phyloP scores from a whole-genome alignment of 1,140 invertebrate species.

The Aphaenogaster floridana region DNA sequence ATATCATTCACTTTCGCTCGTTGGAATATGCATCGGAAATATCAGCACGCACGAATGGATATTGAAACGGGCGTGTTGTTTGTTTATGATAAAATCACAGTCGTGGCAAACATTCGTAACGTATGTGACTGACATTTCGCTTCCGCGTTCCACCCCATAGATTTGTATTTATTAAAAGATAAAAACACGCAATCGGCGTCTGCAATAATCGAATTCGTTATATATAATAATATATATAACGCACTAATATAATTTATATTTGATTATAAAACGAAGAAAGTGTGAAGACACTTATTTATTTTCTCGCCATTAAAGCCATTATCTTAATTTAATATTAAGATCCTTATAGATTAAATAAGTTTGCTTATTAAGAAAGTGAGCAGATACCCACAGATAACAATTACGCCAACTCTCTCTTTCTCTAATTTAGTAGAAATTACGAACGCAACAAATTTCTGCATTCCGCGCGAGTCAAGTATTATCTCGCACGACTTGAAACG shows the following conservation, averaged over 20 bases:
- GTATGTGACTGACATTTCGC: background rate
- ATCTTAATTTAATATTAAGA: background rate
- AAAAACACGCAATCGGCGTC: background rate
- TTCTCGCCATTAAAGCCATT: constrained; percentile 21
- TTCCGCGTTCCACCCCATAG: constrained; percentile 13
- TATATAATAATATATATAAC: background rate
- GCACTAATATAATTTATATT: background rate
- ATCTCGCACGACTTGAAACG: background rate
- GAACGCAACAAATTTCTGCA: background rate
- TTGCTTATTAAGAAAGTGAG: constrained; percentile 10
- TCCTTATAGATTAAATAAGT: background rate
- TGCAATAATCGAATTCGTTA: constrained; percentile 1
- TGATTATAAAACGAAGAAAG: background rate
- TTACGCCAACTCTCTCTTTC: background rate
- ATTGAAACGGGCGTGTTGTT: constrained; percentile 17
- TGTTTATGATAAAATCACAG: constrained; percentile 26
- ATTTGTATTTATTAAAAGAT: background rate
- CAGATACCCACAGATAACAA: background rate
- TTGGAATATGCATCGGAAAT: constrained; percentile 18
- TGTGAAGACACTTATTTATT: background rate
- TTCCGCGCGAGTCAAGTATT: background rate
- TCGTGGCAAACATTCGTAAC: constrained; percentile 5
- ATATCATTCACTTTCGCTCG: constrained; percentile 39
- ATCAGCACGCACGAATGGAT: background rate
- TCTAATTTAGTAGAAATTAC: background rate